phyloP scores from a whole-genome alignment of 2,113 vertebrate species.

The Tetraodon nigroviridis region DNA sequence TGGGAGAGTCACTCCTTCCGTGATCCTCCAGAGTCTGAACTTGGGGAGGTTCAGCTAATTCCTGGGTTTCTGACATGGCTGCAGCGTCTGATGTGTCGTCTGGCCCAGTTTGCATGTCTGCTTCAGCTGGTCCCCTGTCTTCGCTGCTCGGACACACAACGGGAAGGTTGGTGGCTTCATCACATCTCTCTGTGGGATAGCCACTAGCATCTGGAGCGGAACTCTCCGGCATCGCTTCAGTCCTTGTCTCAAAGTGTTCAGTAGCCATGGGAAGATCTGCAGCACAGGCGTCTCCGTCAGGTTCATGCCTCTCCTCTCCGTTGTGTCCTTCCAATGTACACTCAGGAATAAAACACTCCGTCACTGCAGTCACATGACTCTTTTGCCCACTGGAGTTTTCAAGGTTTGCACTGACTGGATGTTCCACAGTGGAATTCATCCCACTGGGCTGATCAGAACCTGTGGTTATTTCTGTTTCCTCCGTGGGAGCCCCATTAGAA shows the following conservation, averaged over 20 bases:
- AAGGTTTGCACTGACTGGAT: conserved; percentile 4
- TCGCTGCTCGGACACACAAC: not conserved
- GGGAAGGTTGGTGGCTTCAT: not conserved
- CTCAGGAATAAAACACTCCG: conserved; percentile 2
- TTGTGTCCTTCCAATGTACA: conserved; percentile 10
- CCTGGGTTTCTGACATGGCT: not conserved
- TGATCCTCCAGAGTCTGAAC: conserved; percentile 1
- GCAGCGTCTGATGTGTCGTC: not conserved
- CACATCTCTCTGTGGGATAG: not conserved
- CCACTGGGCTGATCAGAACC: not conserved
- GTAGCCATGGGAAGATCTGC: not conserved
- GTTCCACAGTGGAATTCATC: conserved; percentile 14
- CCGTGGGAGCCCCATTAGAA: conserved; percentile 1
- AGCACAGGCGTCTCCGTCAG: not conserved
- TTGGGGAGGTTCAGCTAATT: not conserved
- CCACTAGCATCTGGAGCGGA: conserved; percentile 7
- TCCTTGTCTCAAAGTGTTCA: conserved; percentile 3
- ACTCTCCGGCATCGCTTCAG: not conserved
- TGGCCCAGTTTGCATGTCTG: conserved; percentile 4
- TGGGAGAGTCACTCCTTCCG: conserved; percentile 3
- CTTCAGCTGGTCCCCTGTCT: conserved; percentile 4
- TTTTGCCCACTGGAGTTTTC: conserved; percentile 1
- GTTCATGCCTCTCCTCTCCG: conserved; percentile 5
- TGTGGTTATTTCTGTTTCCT: conserved; percentile 21
- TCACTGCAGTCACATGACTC: not conserved